Evolutionary conservation across 2,888 invertebrate species (phyloP).

Genomic region (Drepanosiphum platanoidis): DNA sequence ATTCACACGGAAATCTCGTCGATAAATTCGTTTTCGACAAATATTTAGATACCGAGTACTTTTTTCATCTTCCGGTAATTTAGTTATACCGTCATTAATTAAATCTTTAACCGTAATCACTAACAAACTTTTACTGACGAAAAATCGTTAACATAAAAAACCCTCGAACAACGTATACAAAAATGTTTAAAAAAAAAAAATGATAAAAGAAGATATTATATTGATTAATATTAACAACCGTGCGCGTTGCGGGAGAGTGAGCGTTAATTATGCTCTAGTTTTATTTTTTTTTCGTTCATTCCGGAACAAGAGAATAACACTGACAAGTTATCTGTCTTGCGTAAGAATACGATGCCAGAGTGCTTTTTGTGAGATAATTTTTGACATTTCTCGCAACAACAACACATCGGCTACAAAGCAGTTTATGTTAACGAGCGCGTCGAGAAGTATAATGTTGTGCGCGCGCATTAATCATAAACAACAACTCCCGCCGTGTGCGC

Average conservation of each 20-base stretch:
- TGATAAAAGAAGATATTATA: too few relatives aligned
- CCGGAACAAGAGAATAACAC: neutral
- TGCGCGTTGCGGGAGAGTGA: neutral
- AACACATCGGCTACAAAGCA: neutral
- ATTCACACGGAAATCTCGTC: too few relatives aligned
- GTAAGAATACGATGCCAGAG: neutral
- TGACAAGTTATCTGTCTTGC: conserved; percentile 24
- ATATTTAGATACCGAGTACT: too few relatives aligned
- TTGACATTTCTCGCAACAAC: conserved; percentile 20
- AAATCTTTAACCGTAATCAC: neutral
- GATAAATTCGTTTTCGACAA: too few relatives aligned
- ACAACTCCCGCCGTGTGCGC: neutral
- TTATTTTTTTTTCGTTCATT: too few relatives aligned
- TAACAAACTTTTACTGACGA: neutral
- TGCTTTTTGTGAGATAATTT: conserved; percentile 19
- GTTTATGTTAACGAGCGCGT: conserved; percentile 21
- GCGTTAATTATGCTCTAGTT: conserved; percentile 14
- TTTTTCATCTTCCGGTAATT: too few relatives aligned
- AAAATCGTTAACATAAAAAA: neutral
- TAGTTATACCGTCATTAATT: neutral
- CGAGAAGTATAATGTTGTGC: neutral
- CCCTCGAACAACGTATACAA: neutral
- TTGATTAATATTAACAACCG: conserved; percentile 48
- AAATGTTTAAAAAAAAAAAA: too few relatives aligned
- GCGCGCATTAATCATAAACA: neutral